A percentile compares a stretch with the other conserved stretches of the same genome.
These are phyloP conservation scores for Rhinatrema bivittatum DNA, from an alignment of 2,797 vertebrate genomes.

Conservation along the genomic window DNA sequence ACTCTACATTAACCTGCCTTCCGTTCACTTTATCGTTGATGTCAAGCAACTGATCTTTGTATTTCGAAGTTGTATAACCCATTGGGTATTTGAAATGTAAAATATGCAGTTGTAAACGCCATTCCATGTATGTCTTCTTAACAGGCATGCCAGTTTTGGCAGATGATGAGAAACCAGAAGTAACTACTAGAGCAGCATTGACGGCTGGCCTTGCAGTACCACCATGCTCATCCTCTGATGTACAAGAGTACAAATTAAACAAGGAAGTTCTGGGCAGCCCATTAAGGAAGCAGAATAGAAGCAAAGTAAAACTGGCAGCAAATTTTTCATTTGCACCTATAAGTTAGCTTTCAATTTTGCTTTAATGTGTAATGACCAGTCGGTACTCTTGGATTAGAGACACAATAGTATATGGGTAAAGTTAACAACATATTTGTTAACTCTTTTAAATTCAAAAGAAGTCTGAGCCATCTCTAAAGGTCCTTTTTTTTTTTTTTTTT, in stretches of 20 bases:
- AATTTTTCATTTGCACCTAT: slow-evolving; percentile 85
- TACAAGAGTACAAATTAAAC: slow-evolving; percentile 14
- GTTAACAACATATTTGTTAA: slow-evolving; percentile 27
- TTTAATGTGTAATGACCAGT: slow-evolving; percentile 26
- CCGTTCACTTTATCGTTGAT: no score
- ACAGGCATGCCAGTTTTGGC: slow-evolving; percentile 49
- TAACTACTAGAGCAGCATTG: slow-evolving; percentile 11
- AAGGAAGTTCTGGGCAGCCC: slow-evolving; percentile 69
- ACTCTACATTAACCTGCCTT: no score
- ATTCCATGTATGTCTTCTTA: not conserved
- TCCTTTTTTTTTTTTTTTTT: slow-evolving; percentile 35
- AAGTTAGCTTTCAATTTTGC: slow-evolving; percentile 58
- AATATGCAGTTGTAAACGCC: no score
- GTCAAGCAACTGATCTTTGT: no score
- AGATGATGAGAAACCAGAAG: slow-evolving; percentile 38
- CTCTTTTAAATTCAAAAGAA: slow-evolving; percentile 37
- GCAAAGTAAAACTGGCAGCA: slow-evolving; percentile 83
- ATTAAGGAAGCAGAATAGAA: slow-evolving; percentile 73
- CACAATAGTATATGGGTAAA: slow-evolving; percentile 28
- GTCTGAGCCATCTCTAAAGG: slow-evolving; percentile 13
- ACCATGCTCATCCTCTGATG: slow-evolving; percentile 26
- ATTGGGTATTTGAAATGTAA: no score
- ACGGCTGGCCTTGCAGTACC: slow-evolving; percentile 13
- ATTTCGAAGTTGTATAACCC: no score
- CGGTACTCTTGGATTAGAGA: slow-evolving; percentile 39